phyloP scores from a whole-genome alignment of 2,113 vertebrate genomes.

The Rhipidura dahli region DNA sequence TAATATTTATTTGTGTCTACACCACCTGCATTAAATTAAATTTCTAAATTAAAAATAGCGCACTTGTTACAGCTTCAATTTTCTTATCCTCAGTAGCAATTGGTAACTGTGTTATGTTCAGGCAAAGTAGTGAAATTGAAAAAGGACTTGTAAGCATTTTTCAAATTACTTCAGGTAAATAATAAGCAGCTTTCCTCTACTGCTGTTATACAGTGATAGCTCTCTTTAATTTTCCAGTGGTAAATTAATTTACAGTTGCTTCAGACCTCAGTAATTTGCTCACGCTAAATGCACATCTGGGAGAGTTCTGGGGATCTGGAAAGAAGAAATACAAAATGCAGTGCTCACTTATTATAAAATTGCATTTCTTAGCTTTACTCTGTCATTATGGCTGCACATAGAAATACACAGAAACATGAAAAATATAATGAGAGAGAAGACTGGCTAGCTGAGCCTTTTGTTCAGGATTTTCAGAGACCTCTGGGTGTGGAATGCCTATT shows the following conservation, averaged over 20 bases:
- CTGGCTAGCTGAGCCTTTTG: fast-evolving
- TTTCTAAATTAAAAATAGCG: neutral
- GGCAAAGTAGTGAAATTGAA: neutral
- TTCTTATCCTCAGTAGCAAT: neutral
- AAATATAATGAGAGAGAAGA: neutral
- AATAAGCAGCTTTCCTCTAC: neutral
- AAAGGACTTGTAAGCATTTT: neutral
- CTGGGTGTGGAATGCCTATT: neutral
- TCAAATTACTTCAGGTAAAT: neutral
- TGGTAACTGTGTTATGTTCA: neutral
- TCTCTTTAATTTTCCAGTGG: neutral
- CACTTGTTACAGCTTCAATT: neutral
- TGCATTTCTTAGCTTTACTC: neutral
- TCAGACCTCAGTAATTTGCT: slow-evolving; percentile 3
- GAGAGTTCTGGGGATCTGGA: neutral
- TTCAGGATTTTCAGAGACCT: neutral
- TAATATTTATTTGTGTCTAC: neutral
- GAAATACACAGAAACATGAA: neutral
- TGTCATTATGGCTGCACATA: neutral
- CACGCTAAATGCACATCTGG: neutral
- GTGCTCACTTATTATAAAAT: neutral
- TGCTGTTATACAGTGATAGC: neutral
- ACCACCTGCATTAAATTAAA: neutral
- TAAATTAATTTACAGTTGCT: slow-evolving; percentile 34
- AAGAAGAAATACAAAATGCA: neutral